Percentiles rank a stretch among this genome's conserved stretches.
These are phyloP conservation scores for Enteromius unitaeniatus DNA, from an alignment of 2,797 vertebrate species.

Conservation along the genomic window DNA sequence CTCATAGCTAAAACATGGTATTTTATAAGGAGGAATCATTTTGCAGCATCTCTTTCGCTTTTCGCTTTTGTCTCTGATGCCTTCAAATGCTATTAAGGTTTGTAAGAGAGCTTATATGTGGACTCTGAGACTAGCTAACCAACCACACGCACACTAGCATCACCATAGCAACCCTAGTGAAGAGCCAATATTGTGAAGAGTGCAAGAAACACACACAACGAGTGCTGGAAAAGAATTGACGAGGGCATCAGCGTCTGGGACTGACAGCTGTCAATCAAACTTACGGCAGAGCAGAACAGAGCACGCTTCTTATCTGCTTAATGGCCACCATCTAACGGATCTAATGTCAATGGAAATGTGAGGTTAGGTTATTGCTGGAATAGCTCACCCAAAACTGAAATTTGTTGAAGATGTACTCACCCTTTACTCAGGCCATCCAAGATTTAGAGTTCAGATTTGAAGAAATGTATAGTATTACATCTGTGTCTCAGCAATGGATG, in stretches of 20 bases:
- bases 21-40: not conserved
- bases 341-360: no score
- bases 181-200: slow-evolving; percentile 26
- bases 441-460: no score
- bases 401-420: no score
- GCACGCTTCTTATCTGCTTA: not conserved
- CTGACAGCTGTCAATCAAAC: slow-evolving; percentile 49
- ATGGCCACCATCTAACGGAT: not conserved
- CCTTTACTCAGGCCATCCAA: no score
- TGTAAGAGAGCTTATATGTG: not conserved
- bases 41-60: not conserved
- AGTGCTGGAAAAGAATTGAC: slow-evolving; percentile 1
- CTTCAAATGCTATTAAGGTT: not conserved
- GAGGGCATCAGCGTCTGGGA: slow-evolving; percentile 16
- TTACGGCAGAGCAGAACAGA: not conserved
- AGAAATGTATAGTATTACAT: no score
- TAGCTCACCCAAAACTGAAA: no score
- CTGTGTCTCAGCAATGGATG: no score
- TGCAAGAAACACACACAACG: slow-evolving; percentile 21
- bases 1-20: not conserved
- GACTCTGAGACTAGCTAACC: slow-evolving; percentile 20
- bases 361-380: no score
- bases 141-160: slow-evolving; percentile 47
- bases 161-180: slow-evolving; percentile 52
- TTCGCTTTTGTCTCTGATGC: not conserved